Evolutionary conservation across 2,797 vertebrate species (phyloP), one percentile per base, ranked within the genome.

Genomic region (Fringilla coelebs): DNA sequence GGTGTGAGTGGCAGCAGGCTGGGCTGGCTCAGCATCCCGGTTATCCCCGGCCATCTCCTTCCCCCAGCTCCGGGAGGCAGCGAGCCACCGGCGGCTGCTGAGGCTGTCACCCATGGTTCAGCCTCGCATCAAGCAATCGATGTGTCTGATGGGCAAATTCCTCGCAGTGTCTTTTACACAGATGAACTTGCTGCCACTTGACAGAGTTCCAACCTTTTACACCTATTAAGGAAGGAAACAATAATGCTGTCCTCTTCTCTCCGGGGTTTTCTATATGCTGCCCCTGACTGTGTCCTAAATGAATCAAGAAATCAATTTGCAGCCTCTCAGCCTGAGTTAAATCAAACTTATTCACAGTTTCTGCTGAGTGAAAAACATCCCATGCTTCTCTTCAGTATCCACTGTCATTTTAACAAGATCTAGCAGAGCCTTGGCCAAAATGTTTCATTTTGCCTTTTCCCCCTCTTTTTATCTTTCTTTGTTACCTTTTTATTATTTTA

Each of bases 221-320:
- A 87, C 60, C 89, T 87, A 68, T 92, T 96, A 90, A 90, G 78
- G 75, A 85, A 93, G 84, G 72, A 94, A 96, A 92, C 75, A 94
- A 68, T 90, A 90, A 88, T 62, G 81, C 49, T 90, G 61, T 83
- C 72, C 78, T 90, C 52, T 92, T 89, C 45, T 77, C 86, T 74
- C 84, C 28, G 13, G 90, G 67, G 78, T 87, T 92, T 95, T 90
- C 86, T 89, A 17, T 85, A 52, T 82, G 52, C 80, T 93, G 68
- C 86, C 80, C 81, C 90, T 93, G 63, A 77, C 93, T 87, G 90
- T 93, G 88, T 77, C 81, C 65, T 93, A 94, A 96, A 96, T 94
- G 93, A 97, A 94, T 96, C 90, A 92, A 96, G 92, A 95, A 95
- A 97, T 95, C 95, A 95, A 95, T 95, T 87, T 94, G 43, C 79